Conservation (phyloP, 2,113 vertebrate genomes). For the Crotalus viridis region DNA sequence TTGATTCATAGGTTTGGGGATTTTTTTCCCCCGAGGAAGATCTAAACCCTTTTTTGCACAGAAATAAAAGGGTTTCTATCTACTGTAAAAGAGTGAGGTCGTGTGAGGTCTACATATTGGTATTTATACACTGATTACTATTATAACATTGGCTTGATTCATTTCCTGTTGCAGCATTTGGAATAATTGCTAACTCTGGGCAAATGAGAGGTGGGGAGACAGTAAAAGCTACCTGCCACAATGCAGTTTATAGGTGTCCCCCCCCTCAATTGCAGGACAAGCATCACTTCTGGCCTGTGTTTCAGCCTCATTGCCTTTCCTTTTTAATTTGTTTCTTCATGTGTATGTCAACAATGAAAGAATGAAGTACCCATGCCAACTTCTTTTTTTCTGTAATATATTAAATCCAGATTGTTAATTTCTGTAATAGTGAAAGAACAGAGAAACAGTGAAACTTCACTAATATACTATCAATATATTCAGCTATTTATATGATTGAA, state of each 20-base stretch:
- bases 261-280: slow-evolving; percentile 61
- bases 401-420: slow-evolving; percentile 66
- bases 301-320: slow-evolving; percentile 66
- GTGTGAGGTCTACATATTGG: slow-evolving; percentile 62
- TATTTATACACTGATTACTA: slow-evolving; percentile 73
- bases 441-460: slow-evolving; percentile 52
- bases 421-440: slow-evolving; percentile 61
- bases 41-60: slow-evolving; percentile 47
- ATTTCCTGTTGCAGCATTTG: slow-evolving; percentile 75
- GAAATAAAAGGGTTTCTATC: slow-evolving; percentile 61
- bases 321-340: slow-evolving; percentile 65
- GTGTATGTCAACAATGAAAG: slow-evolving; percentile 69
- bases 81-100: slow-evolving; percentile 68
- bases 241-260: slow-evolving; percentile 68
- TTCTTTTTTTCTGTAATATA: slow-evolving; percentile 54
- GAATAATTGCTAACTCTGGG: slow-evolving; percentile 80
- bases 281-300: slow-evolving; percentile 57
- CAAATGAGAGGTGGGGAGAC: slow-evolving; percentile 70
- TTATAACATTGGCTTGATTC: slow-evolving; percentile 71
- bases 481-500: slow-evolving; percentile 22
- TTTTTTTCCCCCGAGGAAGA: slow-evolving; percentile 38
- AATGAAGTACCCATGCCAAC: slow-evolving; percentile 60
- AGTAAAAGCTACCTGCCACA: slow-evolving; percentile 71
- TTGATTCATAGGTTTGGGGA: not conserved
- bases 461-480: slow-evolving; percentile 50